Base-by-base conservation (phyloP, 2,888 invertebrate genomes). In the Laspeyria flexula region DNA sequence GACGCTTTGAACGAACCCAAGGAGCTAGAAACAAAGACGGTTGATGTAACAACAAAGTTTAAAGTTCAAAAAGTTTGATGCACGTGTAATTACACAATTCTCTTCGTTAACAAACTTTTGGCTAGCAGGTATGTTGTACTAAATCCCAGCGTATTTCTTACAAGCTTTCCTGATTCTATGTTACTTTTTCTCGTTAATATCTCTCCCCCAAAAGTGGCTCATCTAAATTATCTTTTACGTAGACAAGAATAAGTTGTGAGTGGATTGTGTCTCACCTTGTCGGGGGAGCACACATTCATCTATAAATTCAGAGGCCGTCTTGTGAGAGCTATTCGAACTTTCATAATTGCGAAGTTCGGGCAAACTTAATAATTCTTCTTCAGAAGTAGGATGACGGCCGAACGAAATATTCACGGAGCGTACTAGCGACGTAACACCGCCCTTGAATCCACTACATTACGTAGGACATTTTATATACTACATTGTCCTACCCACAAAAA, bases 281-380 rank as follows among this genome's bases (percentile, higher is more conserved):
- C 45, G 67, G 62, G 79, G 75, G 79, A 84, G 81, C 88, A 89
- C 83, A 90, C 76, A 90, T 87, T 88, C 89, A 86, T 88, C 89
- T 92, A 92, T 90, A 90, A 91, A 92, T 92, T 91, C 91, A 86
- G 90, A 80, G 81, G 81, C 85, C 90, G 91, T 90, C 90, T 88
- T 88, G 81, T 77, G 79, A 87, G 90, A 90, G 91, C 90, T 90
- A 90, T 92, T 90, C 88, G 88, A 92, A 92, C 90, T 91, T 90
- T 90, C 91, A 91, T 92, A 92, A 92, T 92, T 92, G 90, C 90
- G 83, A 90, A 92, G 91, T 92, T 91, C 83, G 86, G 81, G 73
- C 81, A 86, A 92, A 92, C 89, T 92, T 92, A 91, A 91, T 92
- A 92, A 92, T 92, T 91, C 92, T 91, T 92, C 91, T 90, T 91